Base-by-base conservation (phyloP, 1,140 invertebrate genomes). In the Eulimnadia texana region DNA sequence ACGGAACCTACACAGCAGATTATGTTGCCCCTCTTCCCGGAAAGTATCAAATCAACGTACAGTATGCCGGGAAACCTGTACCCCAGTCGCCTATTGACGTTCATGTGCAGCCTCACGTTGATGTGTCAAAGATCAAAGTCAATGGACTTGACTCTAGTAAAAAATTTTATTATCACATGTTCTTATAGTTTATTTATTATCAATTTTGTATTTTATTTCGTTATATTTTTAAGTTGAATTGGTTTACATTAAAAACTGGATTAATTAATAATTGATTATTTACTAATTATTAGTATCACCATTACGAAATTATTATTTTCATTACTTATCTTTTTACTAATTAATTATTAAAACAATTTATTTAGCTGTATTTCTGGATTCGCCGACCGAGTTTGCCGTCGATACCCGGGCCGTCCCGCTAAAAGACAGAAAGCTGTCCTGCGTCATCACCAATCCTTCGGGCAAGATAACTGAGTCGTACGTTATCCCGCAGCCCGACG, bases 121-220 rank as follows among this genome's bases (percentile, higher is more conserved):
- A 93, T 70, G 82, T 92, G 28, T 86, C 85, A 50, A 91, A 91
- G 71, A 83, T 93, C 59, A 86, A 85, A 73, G 87, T 93, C 28
- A 86, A 90, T 63, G 90, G 89, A 61, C 76, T 94, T 16, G 87
- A 93, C 70, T 82, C 84, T 68, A 89, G 90, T 93, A 82, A 89
- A 88, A 87, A 73, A 64, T 47, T 60, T 16, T 20, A 2, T 27
- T 19, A 13, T 59, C 20, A 23, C 1, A 42, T 60, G n/a, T n/a
- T n/a, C n/a, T n/a, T n/a, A n/a, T n/a, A n/a, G n/a, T n/a, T n/a
- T n/a, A n/a, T n/a, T n/a, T n/a, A n/a, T n/a, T n/a, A n/a, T n/a
- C n/a, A n/a, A n/a, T n/a, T n/a, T n/a, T n/a, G n/a, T n/a, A n/a
- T n/a, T n/a, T n/a, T n/a, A n/a, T n/a, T n/a, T n/a, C n/a, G n/a